These are phyloP conservation scores for Trichoplusia ni DNA, from an alignment of 1,140 invertebrate species.

Conservation along the genomic window DNA sequence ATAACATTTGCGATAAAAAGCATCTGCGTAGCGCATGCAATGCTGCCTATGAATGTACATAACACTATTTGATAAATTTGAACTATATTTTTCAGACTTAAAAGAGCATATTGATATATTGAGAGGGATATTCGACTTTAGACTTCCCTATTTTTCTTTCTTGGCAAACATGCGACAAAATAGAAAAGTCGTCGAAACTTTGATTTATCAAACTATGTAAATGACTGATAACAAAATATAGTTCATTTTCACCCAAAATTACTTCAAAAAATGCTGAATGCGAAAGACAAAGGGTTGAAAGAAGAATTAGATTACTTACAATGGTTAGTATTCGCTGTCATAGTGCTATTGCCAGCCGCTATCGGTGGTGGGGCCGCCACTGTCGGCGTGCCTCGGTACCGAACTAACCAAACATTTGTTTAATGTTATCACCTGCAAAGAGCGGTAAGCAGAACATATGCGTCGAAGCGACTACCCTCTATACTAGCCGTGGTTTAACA, in stretches of 20 bases:
- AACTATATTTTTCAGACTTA: too few relatives aligned
- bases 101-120: too few relatives aligned
- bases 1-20: too few relatives aligned
- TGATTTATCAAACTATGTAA: too few relatives aligned
- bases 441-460: constrained; percentile 75
- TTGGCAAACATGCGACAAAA: too few relatives aligned
- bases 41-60: too few relatives aligned
- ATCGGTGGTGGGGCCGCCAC: constrained; percentile 48
- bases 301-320: constrained; percentile 57
- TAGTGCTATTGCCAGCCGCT: constrained; percentile 60
- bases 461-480: constrained; percentile 64
- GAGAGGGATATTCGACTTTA: too few relatives aligned
- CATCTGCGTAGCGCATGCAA: too few relatives aligned
- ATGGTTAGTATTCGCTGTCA: constrained; percentile 53
- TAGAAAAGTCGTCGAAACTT: too few relatives aligned
- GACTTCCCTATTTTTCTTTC: too few relatives aligned
- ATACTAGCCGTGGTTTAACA: constrained; percentile 36
- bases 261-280: neutral
- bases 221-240: too few relatives aligned
- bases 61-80: too few relatives aligned
- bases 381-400: constrained; percentile 71
- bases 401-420: constrained; percentile 82
- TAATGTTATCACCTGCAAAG: constrained; percentile 81
- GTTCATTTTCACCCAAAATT: neutral
- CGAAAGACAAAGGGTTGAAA: neutral